Evolutionary conservation across 2,797 vertebrate species (phyloP).

Genomic region (Botia kubotai): DNA sequence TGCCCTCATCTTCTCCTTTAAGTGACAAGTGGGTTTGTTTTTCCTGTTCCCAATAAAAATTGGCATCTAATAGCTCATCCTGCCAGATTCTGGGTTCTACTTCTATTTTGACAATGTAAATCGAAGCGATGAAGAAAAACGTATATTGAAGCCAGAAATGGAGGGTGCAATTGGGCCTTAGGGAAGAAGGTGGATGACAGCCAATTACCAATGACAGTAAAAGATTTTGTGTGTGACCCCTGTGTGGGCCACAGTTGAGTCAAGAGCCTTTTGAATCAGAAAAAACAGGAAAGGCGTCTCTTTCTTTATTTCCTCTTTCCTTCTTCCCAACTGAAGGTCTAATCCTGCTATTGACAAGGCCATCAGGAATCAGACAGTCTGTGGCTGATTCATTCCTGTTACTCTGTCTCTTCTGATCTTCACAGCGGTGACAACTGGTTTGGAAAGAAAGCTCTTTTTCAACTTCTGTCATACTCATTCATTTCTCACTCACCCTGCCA

Average conservation of each 20-base stretch:
- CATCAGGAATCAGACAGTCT: conserved; percentile 51
- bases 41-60: conserved; percentile 27
- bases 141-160: conserved; percentile 3
- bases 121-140: conserved; percentile 9
- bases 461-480: conserved; percentile 13
- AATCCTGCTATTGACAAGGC: conserved; percentile 64
- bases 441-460: conserved; percentile 42
- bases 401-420: conserved; percentile 57
- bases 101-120: conserved; percentile 47
- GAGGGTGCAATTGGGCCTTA: conserved; percentile 40
- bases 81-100: neutral
- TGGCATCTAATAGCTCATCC: conserved; percentile 42
- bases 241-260: conserved; percentile 38
- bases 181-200: conserved; percentile 54
- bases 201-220: conserved; percentile 64
- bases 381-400: conserved; percentile 51
- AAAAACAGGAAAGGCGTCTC: conserved; percentile 4
- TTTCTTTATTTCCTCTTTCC: neutral
- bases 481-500: conserved; percentile 46
- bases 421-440: conserved; percentile 42
- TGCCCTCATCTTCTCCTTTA: conserved; percentile 60
- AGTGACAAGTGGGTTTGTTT: conserved; percentile 50
- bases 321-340: conserved; percentile 51
- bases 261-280: conserved; percentile 27
- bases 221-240: conserved; percentile 56